A percentile compares a stretch with the other conserved stretches of the same genome.
Conservation (phyloP, 1,140 invertebrate species). For the Caerostris extrusa region DNA sequence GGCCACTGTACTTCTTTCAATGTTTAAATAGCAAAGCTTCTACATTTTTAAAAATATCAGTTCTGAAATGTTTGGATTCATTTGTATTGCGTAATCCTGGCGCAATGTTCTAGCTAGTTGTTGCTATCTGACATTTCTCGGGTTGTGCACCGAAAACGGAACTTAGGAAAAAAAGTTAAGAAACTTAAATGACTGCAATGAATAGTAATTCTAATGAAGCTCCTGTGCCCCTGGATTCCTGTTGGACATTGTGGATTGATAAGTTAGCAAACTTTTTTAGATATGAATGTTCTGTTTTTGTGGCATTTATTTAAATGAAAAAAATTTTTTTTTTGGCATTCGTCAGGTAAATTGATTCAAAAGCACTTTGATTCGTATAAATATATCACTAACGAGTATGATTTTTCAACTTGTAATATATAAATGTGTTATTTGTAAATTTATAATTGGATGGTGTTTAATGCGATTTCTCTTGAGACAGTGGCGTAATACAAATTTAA, state of each 20-base stretch:
- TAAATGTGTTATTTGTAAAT: too few relatives aligned
- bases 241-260: conserved; percentile 84
- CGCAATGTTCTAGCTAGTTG: too few relatives aligned
- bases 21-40: neutral
- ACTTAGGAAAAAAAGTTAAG: conserved; percentile 6
- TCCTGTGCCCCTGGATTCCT: conserved; percentile 63
- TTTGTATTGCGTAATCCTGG: conserved; percentile 3
- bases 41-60: conserved; percentile 11
- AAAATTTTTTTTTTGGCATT: too few relatives aligned
- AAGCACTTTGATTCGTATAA: too few relatives aligned
- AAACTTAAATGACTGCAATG: conserved; percentile 2
- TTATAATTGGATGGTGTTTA: too few relatives aligned
- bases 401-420: too few relatives aligned
- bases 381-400: too few relatives aligned
- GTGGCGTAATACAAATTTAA: too few relatives aligned
- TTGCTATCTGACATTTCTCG: too few relatives aligned
- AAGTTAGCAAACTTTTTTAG: conserved; percentile 82
- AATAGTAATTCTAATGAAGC: conserved; percentile 44
- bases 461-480: too few relatives aligned
- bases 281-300: conserved; percentile 41
- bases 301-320: neutral
- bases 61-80: neutral
- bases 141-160: conserved; percentile 29
- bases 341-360: too few relatives aligned
- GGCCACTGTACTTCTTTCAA: too few relatives aligned